These are phyloP conservation scores for Machimus rusticus DNA, from an alignment of 2,888 invertebrate genomes.

Conservation along the genomic window DNA sequence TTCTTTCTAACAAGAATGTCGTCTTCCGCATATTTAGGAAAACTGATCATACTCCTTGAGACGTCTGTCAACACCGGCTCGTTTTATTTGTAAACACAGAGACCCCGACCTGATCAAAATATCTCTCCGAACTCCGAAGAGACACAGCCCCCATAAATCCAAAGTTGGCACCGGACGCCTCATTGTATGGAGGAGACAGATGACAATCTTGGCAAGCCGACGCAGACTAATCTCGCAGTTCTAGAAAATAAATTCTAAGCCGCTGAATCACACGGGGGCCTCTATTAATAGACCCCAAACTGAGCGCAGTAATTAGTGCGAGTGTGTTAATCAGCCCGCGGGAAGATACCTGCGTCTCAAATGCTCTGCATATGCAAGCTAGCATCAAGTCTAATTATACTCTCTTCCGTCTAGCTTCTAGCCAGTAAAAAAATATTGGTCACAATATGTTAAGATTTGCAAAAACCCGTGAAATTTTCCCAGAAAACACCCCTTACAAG, in stretches of 20 bases:
- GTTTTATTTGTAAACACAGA: background rate
- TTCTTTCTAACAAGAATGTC: background rate
- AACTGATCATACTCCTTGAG: background rate
- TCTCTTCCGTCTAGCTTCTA: background rate
- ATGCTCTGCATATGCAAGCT: background rate
- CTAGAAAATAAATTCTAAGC: background rate
- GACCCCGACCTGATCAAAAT: background rate
- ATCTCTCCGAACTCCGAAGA: background rate
- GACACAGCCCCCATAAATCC: background rate
- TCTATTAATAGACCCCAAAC: background rate
- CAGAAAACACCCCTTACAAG: background rate
- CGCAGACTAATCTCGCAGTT: background rate
- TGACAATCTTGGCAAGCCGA: background rate
- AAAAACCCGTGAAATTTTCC: background rate
- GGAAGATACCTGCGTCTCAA: background rate
- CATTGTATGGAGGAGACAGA: background rate
- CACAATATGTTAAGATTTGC: background rate
- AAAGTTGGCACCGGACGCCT: background rate
- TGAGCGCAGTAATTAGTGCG: background rate
- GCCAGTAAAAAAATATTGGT: background rate
- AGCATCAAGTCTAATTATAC: background rate
- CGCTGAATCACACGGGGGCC: background rate
- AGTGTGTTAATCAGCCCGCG: background rate
- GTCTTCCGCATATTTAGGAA: background rate
- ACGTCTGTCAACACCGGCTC: background rate